Percentiles rank a stretch among this genome's conserved stretches.
These are phyloP conservation scores for Cyprinodon brontotheroides DNA, from an alignment of 2,113 vertebrate genomes.

Conservation along the genomic window DNA sequence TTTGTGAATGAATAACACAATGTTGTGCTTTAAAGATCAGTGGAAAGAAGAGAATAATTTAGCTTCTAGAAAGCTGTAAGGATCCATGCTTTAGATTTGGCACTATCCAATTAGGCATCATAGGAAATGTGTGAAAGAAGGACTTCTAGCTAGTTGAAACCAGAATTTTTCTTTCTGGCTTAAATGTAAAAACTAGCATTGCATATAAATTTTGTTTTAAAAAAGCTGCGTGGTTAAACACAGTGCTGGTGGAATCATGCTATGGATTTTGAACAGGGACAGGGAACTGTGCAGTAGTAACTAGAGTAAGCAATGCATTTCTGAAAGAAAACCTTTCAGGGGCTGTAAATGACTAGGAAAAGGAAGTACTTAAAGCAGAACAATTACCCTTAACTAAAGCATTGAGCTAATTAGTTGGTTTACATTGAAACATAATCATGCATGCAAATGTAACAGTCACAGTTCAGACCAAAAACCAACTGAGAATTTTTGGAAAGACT, in stretches of 20 bases:
- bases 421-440: background rate
- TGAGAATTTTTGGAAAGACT: background rate
- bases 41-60: background rate
- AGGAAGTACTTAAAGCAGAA: background rate
- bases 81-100: background rate
- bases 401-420: too few species aligned
- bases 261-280: background rate
- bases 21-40: background rate
- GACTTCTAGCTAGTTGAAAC: too few species aligned
- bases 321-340: background rate
- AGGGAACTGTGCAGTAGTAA: background rate
- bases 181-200: background rate
- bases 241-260: background rate
- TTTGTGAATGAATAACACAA: background rate
- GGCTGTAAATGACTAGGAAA: background rate
- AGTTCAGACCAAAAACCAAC: background rate
- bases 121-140: too few species aligned
- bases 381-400: background rate
- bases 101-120: too few species aligned
- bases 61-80: background rate
- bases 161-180: background rate
- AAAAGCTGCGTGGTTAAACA: background rate
- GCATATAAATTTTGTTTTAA: background rate
- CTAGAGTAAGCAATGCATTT: background rate
- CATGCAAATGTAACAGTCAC: background rate